phyloP scores from a whole-genome alignment of 2,113 vertebrate species.

The Rana temporaria region DNA sequence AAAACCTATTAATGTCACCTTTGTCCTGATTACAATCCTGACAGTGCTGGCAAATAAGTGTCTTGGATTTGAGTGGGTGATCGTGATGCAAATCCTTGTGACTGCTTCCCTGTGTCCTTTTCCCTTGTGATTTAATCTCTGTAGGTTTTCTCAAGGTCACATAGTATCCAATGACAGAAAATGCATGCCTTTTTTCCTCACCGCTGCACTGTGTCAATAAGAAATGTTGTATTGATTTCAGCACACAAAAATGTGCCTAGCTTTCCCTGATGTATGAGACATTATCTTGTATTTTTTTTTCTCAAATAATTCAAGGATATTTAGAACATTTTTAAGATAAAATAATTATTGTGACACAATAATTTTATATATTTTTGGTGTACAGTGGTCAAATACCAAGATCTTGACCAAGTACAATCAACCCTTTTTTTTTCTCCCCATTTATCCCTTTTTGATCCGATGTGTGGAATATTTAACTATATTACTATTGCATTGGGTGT shows the following conservation, averaged over 20 bases:
- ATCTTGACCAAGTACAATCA: too few species aligned
- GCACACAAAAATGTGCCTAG: not conserved
- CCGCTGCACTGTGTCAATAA: not conserved
- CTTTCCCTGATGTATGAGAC: too few species aligned
- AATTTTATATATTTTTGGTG: too few species aligned
- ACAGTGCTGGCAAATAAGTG: slow-evolving; percentile 31
- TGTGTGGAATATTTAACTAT: too few species aligned
- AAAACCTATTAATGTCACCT: slow-evolving; percentile 45
- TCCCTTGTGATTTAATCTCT: slow-evolving; percentile 29
- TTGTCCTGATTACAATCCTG: slow-evolving; percentile 30
- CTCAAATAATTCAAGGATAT: too few species aligned
- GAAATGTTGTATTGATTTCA: not conserved
- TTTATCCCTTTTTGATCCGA: too few species aligned
- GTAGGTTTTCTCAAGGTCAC: slow-evolving; percentile 29
- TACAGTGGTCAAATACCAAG: too few species aligned
- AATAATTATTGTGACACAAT: too few species aligned
- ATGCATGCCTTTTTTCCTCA: slow-evolving; percentile 7
- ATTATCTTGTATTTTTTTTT: too few species aligned
- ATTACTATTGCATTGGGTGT: too few species aligned
- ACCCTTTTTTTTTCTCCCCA: too few species aligned
- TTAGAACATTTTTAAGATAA: too few species aligned
- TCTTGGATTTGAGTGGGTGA: slow-evolving; percentile 30
- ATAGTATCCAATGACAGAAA: slow-evolving; percentile 3
- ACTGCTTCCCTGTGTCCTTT: slow-evolving; percentile 41
- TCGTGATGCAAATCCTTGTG: slow-evolving; percentile 29